Conservation (phyloP, 2,888 invertebrate species). For the Calameuta idolon region DNA sequence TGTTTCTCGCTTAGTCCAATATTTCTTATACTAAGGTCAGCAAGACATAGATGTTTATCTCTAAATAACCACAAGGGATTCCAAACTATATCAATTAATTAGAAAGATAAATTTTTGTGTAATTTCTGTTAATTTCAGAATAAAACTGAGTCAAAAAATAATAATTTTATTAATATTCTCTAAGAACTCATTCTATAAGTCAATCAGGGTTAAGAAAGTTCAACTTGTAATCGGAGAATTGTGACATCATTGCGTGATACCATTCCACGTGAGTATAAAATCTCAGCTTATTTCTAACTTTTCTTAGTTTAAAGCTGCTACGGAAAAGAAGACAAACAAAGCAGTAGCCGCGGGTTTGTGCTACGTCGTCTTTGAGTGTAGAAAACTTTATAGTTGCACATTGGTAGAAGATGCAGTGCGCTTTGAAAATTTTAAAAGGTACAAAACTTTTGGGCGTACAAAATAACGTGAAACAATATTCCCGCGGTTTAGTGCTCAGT, state of each 20-base stretch:
- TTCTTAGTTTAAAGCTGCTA: slow-evolving; percentile 36
- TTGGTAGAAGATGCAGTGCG: slow-evolving; percentile 43
- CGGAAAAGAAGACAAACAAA: not conserved
- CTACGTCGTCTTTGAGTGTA: not conserved
- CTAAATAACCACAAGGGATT: not conserved
- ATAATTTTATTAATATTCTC: not conserved
- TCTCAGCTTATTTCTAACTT: slow-evolving; percentile 35
- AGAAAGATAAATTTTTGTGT: not conserved
- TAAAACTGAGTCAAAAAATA: not conserved
- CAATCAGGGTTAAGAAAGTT: slow-evolving; percentile 52
- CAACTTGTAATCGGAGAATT: slow-evolving; percentile 54
- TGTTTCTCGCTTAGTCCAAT: not conserved
- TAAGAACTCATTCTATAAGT: slow-evolving; percentile 23
- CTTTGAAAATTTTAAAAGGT: slow-evolving; percentile 40
- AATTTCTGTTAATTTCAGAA: not conserved
- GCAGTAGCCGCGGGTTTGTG: not conserved
- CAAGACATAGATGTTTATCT: not conserved
- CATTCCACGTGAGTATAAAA: slow-evolving; percentile 52
- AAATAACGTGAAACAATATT: slow-evolving; percentile 31
- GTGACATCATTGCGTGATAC: slow-evolving; percentile 51
- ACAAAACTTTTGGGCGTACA: slow-evolving; percentile 42
- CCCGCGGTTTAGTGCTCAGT: slow-evolving; percentile 35
- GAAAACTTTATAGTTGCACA: not conserved
- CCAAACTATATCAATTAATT: not conserved
- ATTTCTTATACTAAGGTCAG: not conserved